A percentile compares a stretch with the other conserved stretches of the same genome.
Conservation (phyloP, 2,888 invertebrate genomes). For the Philhelius pedissequus region DNA sequence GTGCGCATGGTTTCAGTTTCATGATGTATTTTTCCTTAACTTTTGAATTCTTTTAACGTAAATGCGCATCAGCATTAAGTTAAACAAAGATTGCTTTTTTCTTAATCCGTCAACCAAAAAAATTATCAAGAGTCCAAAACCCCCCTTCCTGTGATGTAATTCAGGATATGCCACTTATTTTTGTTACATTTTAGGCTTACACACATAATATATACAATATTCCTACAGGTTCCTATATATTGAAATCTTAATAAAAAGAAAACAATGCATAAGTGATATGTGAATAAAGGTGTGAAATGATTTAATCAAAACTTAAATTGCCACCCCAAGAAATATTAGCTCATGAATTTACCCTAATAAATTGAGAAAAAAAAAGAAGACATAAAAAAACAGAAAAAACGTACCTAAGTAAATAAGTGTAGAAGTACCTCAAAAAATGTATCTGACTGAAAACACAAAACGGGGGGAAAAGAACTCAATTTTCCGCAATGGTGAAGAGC, state of each 20-base stretch:
- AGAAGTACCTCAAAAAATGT: neutral
- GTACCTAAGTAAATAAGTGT: neutral
- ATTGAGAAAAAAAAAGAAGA: constrained; percentile 12
- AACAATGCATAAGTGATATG: neutral
- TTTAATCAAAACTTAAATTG: constrained; percentile 52
- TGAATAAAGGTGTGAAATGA: constrained; percentile 59
- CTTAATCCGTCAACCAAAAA: too few species aligned
- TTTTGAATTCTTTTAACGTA: too few species aligned
- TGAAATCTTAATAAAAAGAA: neutral
- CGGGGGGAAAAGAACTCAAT: constrained; percentile 63
- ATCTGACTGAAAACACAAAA: constrained; percentile 27
- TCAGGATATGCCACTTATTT: too few species aligned
- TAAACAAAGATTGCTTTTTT: too few species aligned
- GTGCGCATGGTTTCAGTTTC: too few species aligned
- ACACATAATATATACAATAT: too few species aligned
- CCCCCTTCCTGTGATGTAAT: too few species aligned
- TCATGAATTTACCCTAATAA: constrained; percentile 34
- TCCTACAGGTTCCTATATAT: too few species aligned
- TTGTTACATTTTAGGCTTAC: too few species aligned
- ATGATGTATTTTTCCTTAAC: too few species aligned
- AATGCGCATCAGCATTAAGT: too few species aligned
- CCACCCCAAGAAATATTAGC: constrained; percentile 43
- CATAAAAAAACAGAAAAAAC: neutral
- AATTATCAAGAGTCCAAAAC: too few species aligned
- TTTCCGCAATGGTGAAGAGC: constrained; percentile 65